phyloP scores from a whole-genome alignment of 2,797 vertebrate genomes.

The Hemibagrus guttatus region DNA sequence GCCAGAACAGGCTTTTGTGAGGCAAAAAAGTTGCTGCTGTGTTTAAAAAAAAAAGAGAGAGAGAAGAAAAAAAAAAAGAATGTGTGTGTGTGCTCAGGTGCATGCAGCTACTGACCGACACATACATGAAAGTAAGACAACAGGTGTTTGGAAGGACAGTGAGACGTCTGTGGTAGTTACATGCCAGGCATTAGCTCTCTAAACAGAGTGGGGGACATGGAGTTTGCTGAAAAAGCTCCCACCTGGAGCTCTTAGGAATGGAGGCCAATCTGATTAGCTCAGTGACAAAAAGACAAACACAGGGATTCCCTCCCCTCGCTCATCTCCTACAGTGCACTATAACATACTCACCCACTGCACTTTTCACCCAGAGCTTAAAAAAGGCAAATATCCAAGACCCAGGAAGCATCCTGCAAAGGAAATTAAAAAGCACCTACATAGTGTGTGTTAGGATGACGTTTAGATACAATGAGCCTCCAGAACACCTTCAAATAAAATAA shows the following conservation, averaged over 20 bases:
- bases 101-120: background rate
- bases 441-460: background rate
- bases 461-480: background rate
- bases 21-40: background rate
- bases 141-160: conserved; percentile 37
- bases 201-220: background rate
- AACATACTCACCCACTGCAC: conserved; percentile 30
- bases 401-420: conserved; percentile 5
- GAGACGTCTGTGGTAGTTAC: conserved; percentile 15
- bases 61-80: conserved; percentile 14
- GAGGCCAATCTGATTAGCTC: conserved; percentile 52
- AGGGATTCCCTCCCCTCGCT: conserved; percentile 45
- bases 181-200: conserved; percentile 17
- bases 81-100: background rate
- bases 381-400: background rate
- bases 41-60: no score
- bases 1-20: conserved; percentile 19
- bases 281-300: conserved; percentile 43
- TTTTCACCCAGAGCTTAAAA: conserved; percentile 6
- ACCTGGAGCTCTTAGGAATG: conserved; percentile 41
- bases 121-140: conserved; percentile 25
- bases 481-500: background rate
- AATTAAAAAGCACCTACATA: background rate
- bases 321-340: background rate
- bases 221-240: conserved; percentile 22